A percentile compares a stretch with the other conserved stretches of the same genome.
Conservation (phyloP, 2,113 vertebrate species). For the Tichodroma muraria region DNA sequence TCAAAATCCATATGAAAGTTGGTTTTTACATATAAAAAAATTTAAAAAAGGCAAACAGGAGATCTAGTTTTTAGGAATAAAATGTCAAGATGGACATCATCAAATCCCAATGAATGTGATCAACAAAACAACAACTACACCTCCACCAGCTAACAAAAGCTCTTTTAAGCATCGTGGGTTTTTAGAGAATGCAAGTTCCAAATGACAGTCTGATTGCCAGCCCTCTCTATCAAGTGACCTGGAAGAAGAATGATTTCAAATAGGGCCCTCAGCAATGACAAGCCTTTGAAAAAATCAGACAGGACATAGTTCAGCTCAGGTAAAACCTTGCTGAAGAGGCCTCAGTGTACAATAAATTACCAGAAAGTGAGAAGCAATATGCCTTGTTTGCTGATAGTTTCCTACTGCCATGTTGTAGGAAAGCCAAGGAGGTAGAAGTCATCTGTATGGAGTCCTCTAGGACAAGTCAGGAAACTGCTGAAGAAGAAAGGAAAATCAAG, state of each 20-base stretch:
- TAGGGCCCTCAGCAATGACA: neutral
- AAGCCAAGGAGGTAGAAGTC: neutral
- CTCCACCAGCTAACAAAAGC: neutral
- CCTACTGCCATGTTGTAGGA: neutral
- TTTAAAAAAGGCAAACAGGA: neutral
- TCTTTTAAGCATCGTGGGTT: fast-evolving
- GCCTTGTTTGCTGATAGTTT: neutral
- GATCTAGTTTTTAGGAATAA: neutral
- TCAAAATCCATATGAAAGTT: neutral
- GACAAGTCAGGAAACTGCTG: neutral
- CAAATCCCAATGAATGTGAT: neutral
- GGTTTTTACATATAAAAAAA: neutral
- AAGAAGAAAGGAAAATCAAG: neutral
- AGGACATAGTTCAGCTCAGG: neutral
- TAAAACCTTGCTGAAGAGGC: neutral
- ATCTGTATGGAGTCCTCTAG: neutral
- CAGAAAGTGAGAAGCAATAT: neutral
- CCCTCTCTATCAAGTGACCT: neutral
- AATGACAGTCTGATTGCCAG: neutral
- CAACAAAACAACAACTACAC: neutral
- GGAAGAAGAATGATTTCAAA: neutral
- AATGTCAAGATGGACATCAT: neutral
- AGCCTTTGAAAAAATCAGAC: neutral
- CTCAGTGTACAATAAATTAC: neutral
- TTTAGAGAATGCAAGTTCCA: neutral